Base-by-base conservation (phyloP, 2,888 invertebrate species). In the Cephus sareptanus region DNA sequence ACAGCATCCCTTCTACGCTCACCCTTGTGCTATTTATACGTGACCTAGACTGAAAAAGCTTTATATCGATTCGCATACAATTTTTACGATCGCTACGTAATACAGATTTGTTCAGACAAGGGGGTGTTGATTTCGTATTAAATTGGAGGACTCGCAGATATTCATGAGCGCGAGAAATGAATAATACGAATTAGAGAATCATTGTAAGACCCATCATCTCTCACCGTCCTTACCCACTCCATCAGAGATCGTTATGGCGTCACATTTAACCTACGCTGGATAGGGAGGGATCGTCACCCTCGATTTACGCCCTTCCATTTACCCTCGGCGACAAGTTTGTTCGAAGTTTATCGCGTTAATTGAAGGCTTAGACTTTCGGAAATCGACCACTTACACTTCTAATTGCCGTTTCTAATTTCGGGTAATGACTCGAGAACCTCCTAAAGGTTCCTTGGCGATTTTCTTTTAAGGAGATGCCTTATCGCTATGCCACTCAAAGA, bases 341-440 rank as follows among this genome's bases (percentile, higher is more conserved):
- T 73, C 74, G 34, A 73, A 80, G 83, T 83, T 85, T 82, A 83
- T 83, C 82, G 81, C 79, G 78, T 76, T 85, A 85, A 85, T 85
- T 83, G 85, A 85, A 85, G 81, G 80, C 80, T 81, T 75, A 80
- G 80, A 83, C 77, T 83, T 82, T 83, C 81, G 76, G 78, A 79
- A 56, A 81, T 81, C 76, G 74, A 69, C 75, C 80, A 69, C 11
- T 31, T 69, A 40, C 73, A 34, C 56, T 40, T 77, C 75, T 75
- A 75, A 83, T 83, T 77, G 81, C 78, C 77, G 78, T 80, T 83
- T 83, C 80, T 82, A 86, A 85, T 87, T 85, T 84, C 81, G 76
- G 79, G 80, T 86, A 88, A 88, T 88, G 87, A 86, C 85, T 84
- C 86, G 56, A 56, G 23, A 56, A 56, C 56, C 23, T 56, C 56